phyloP scores from a whole-genome alignment of 92 coral and sea anemone genomes.

The Parazoanthus darwini region DNA sequence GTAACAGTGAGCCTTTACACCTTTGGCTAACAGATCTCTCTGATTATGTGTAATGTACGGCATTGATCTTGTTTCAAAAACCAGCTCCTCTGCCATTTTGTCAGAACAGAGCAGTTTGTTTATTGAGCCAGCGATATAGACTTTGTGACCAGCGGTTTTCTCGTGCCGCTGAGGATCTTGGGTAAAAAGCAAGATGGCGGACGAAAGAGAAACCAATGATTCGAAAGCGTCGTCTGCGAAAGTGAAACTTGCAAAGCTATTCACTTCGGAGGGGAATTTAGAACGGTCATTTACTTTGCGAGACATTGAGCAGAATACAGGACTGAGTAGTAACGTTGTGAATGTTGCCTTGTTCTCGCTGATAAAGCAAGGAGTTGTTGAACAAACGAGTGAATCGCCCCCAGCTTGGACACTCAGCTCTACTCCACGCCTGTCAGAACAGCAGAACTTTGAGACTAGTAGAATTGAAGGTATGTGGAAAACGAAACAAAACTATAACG shows the following conservation, averaged over 20 bases:
- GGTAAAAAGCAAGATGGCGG: conserved; percentile 41
- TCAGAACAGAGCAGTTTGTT: conserved; percentile 30
- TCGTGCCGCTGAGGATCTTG: background rate
- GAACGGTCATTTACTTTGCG: conserved; percentile 37
- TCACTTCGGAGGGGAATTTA: conserved; percentile 39
- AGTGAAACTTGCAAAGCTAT: conserved; percentile 43
- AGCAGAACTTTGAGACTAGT: background rate
- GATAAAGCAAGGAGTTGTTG: conserved; percentile 30
- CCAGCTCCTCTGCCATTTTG: background rate
- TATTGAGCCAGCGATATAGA: conserved; percentile 37
- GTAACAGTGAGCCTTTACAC: background rate
- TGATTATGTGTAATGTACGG: background rate
- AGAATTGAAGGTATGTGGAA: conserved; percentile 19
- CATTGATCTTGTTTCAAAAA: background rate
- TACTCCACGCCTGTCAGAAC: conserved; percentile 14
- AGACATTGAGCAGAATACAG: conserved; percentile 36
- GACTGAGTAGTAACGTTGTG: conserved; percentile 18
- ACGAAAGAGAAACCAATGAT: conserved; percentile 33
- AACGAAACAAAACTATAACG: background rate
- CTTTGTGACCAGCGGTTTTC: conserved; percentile 25
- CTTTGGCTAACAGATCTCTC: background rate
- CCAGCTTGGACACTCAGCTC: conserved; percentile 38
- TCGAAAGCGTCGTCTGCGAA: conserved; percentile 37
- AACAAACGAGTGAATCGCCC: conserved; percentile 39
- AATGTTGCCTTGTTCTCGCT: conserved; percentile 43